Conservation (phyloP, 2,888 invertebrate species). For the Cephus sareptanus region DNA sequence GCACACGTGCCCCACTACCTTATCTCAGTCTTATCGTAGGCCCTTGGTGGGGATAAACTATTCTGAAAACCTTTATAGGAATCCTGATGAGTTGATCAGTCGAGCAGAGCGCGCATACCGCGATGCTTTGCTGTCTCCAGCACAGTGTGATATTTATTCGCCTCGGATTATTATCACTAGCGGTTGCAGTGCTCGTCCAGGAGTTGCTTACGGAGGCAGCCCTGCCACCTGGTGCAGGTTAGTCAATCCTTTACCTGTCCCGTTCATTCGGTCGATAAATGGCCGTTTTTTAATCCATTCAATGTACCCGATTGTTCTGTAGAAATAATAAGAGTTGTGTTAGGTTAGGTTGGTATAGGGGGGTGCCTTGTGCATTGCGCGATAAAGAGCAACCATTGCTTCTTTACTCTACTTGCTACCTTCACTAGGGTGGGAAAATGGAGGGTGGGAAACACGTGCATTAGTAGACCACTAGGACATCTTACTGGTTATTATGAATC, state of each 20-base stretch:
- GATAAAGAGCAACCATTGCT: not conserved
- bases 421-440: not conserved
- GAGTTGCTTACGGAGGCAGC: slow-evolving; percentile 44
- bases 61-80: not conserved
- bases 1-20: slow-evolving; percentile 1
- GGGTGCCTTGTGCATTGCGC: not conserved
- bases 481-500: not conserved
- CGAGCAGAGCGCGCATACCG: slow-evolving; percentile 57
- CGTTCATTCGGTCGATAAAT: not conserved
- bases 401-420: not conserved
- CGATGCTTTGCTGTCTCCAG: slow-evolving; percentile 58
- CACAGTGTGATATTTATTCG: slow-evolving; percentile 45
- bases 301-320: not conserved
- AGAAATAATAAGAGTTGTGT: not conserved
- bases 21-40: slow-evolving; percentile 2
- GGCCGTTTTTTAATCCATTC: not conserved
- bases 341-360: not conserved
- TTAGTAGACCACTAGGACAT: not conserved
- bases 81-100: slow-evolving; percentile 42
- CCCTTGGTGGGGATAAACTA: not conserved
- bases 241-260: slow-evolving; percentile 18
- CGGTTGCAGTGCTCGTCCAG: slow-evolving; percentile 24
- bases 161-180: slow-evolving; percentile 32
- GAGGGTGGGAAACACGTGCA: not conserved
- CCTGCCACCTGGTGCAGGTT: slow-evolving; percentile 61